phyloP scores from a whole-genome alignment of 2,797 vertebrate genomes.

The Hipposideros larvatus region DNA sequence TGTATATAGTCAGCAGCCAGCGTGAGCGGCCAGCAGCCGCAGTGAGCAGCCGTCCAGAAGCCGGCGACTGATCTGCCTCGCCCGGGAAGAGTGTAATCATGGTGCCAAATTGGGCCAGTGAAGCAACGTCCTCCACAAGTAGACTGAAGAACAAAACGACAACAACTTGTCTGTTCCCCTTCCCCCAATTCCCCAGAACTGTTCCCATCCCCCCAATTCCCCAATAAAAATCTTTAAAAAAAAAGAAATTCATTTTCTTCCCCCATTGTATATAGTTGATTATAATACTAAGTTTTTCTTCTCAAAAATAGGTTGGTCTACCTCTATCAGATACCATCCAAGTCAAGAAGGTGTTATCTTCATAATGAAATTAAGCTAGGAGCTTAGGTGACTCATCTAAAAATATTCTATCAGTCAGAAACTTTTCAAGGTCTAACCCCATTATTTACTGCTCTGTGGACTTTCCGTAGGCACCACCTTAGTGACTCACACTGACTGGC shows the following conservation, averaged over 20 bases:
- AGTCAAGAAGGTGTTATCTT: constrained; percentile 52
- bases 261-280: neutral
- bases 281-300: constrained; percentile 39
- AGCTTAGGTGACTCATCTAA: constrained; percentile 36
- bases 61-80: too few species aligned
- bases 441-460: constrained; percentile 25
- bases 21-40: too few species aligned
- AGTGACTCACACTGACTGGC: constrained; percentile 36
- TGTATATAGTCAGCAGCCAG: too few species aligned
- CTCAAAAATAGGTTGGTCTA: constrained; percentile 28
- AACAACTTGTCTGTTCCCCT: too few species aligned
- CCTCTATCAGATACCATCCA: neutral
- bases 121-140: too few species aligned
- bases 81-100: too few species aligned
- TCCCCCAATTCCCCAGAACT: too few species aligned
- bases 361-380: constrained; percentile 26
- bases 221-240: too few species aligned
- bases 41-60: too few species aligned
- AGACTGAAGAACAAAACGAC: too few species aligned
- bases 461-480: neutral
- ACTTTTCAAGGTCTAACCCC: neutral
- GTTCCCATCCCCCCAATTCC: too few species aligned
- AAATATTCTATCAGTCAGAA: constrained; percentile 57
- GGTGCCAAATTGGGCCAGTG: too few species aligned
- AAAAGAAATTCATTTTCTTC: constrained; percentile 53